Conservation (phyloP, 2,113 vertebrate species). For the Colius striatus region DNA sequence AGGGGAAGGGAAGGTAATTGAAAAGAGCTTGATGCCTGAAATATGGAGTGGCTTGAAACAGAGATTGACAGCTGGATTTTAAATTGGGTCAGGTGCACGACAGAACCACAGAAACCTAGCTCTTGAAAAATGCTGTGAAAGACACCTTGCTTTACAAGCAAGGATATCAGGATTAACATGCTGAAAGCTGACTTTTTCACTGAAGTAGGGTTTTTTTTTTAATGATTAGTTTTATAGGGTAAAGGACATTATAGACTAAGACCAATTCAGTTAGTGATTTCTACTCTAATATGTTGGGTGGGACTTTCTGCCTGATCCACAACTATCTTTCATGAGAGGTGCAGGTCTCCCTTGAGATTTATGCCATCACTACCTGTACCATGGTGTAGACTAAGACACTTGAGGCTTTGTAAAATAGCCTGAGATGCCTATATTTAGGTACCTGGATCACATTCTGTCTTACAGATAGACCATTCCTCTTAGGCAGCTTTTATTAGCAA, state of each 20-base stretch:
- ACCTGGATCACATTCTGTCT: slow-evolving; percentile 23
- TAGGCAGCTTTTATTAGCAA: slow-evolving; percentile 16
- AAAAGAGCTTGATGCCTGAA: neutral
- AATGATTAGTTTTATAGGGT: neutral
- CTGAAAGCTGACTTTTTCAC: neutral
- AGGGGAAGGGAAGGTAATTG: neutral
- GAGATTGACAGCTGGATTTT: neutral
- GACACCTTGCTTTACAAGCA: neutral
- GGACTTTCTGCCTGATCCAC: neutral
- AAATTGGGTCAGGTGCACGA: neutral
- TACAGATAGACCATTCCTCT: slow-evolving; percentile 21
- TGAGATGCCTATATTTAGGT: slow-evolving; percentile 38
- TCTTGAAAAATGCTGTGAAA: neutral
- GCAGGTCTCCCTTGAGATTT: neutral
- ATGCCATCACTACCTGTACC: neutral
- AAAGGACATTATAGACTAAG: neutral
- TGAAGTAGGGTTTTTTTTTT: neutral
- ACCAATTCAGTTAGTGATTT: neutral
- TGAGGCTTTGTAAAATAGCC: neutral
- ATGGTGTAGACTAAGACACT: neutral
- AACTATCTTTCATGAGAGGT: neutral
- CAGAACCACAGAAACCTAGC: neutral
- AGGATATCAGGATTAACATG: neutral
- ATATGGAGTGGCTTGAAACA: neutral
- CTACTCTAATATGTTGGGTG: neutral